A percentile compares a stretch with the other conserved stretches of the same genome.
Evolutionary conservation across 2,888 invertebrate species (phyloP).

Genomic region (Zonitis immaculata): DNA sequence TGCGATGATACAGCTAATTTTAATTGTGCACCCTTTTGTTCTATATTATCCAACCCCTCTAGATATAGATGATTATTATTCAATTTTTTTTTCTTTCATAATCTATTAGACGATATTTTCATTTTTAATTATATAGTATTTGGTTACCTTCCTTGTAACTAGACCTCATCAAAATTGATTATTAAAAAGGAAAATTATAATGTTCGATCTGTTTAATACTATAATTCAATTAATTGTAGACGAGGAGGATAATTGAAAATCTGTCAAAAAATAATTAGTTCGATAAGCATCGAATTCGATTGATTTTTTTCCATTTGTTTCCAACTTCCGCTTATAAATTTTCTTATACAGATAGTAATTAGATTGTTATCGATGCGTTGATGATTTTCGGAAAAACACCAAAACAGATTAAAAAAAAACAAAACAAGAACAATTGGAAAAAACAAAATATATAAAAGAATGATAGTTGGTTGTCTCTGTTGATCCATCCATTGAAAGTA

Average conservation of each 20-base stretch:
- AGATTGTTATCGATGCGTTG: no score
- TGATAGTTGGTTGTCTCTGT: slow-evolving; percentile 2
- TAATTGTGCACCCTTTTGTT: slow-evolving; percentile 17
- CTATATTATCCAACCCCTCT: not conserved
- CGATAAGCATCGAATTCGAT: not conserved
- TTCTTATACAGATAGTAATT: no score
- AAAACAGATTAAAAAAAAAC: not conserved
- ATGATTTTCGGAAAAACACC: not conserved
- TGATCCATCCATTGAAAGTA: slow-evolving; percentile 21
- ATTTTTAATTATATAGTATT: not conserved
- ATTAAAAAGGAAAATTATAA: not conserved
- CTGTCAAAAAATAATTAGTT: not conserved
- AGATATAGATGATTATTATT: not conserved
- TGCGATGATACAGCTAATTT: slow-evolving; percentile 29
- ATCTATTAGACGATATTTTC: not conserved
- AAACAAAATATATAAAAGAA: not conserved
- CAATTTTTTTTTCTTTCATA: not conserved
- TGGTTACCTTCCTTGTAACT: not conserved
- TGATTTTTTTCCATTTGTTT: no score
- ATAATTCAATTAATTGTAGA: not conserved
- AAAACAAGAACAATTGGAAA: no score
- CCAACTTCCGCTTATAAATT: no score
- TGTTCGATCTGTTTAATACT: not conserved
- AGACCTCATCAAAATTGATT: not conserved
- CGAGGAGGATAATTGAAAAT: not conserved